Evolutionary conservation across 2,797 vertebrate species (phyloP).

Genomic region (Orestias chungarensis): DNA sequence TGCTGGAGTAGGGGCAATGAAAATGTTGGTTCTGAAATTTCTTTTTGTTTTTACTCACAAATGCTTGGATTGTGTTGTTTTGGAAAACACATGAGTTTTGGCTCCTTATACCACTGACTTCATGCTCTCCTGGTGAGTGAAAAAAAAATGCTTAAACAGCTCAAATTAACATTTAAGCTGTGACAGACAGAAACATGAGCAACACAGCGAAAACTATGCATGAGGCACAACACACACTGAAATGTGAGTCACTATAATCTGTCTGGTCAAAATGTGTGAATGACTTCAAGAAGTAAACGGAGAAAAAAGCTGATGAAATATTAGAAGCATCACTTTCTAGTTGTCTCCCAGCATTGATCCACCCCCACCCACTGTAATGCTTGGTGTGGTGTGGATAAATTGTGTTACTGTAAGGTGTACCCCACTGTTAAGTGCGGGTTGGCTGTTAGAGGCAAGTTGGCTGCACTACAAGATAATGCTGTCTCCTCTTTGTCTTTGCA

Average conservation of each 20-base stretch:
- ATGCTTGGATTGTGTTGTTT: slow-evolving; percentile 61
- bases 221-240: slow-evolving; percentile 58
- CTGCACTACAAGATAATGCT: slow-evolving; percentile 11
- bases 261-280: slow-evolving; percentile 34
- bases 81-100: slow-evolving; percentile 25
- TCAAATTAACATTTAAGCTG: slow-evolving; percentile 47
- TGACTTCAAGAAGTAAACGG: slow-evolving; percentile 13
- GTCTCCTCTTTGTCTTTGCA: slow-evolving; percentile 14
- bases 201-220: slow-evolving; percentile 37
- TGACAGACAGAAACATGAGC: slow-evolving; percentile 46
- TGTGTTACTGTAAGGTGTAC: slow-evolving; percentile 63
- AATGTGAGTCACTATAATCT: slow-evolving; percentile 58
- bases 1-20: slow-evolving; percentile 31
- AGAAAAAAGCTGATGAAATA: slow-evolving; percentile 22
- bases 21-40: slow-evolving; percentile 40
- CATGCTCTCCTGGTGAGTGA: slow-evolving; percentile 48
- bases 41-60: slow-evolving; percentile 54
- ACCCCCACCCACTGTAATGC: slow-evolving; percentile 44
- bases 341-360: slow-evolving; percentile 56
- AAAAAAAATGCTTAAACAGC: slow-evolving; percentile 39
- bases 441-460: slow-evolving; percentile 38
- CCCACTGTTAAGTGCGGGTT: slow-evolving; percentile 49
- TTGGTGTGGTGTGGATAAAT: slow-evolving; percentile 66
- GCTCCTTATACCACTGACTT: slow-evolving; percentile 11
- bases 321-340: slow-evolving; percentile 28